Conservation (phyloP, 1,140 invertebrate genomes). For the Palaemon carinicauda region DNA sequence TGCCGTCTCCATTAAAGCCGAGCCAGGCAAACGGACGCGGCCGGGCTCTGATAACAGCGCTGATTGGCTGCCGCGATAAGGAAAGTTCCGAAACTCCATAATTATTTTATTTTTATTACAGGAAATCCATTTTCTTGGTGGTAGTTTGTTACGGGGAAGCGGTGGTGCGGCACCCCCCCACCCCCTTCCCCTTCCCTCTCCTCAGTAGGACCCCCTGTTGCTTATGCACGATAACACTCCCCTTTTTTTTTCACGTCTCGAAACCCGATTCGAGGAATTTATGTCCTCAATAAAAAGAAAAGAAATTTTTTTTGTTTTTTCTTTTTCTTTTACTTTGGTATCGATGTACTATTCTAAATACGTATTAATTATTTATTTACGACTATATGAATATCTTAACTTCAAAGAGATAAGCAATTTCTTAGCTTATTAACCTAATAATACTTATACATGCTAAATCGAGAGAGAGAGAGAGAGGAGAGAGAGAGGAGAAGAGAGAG, state of each 20-base stretch:
- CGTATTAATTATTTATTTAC: neutral
- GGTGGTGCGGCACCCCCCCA: neutral
- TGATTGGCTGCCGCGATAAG: conserved; percentile 46
- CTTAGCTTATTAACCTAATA: no score
- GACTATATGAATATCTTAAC: no score
- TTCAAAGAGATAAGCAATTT: no score
- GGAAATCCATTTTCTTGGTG: conserved; percentile 50
- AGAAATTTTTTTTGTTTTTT: neutral
- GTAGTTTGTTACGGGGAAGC: conserved; percentile 44
- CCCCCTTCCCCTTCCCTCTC: neutral
- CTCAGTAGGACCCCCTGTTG: neutral
- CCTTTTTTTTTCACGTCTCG: neutral
- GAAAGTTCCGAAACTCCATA: conserved; percentile 49
- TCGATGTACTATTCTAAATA: neutral
- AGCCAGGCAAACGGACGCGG: conserved; percentile 30
- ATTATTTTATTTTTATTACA: conserved; percentile 54
- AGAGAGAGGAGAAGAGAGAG: neutral
- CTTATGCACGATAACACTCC: conserved; percentile 15
- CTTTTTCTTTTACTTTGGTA: neutral
- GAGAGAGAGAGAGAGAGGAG: neutral
- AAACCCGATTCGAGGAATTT: neutral
- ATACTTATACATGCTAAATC: neutral
- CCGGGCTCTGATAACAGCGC: conserved; percentile 29
- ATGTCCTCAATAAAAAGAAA: neutral
- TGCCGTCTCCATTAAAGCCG: conserved; percentile 42